Evolutionary conservation across 2,888 invertebrate genomes (phyloP), one percentile per base, ranked within the genome.

Genomic region (Eugnorisma glareosa): DNA sequence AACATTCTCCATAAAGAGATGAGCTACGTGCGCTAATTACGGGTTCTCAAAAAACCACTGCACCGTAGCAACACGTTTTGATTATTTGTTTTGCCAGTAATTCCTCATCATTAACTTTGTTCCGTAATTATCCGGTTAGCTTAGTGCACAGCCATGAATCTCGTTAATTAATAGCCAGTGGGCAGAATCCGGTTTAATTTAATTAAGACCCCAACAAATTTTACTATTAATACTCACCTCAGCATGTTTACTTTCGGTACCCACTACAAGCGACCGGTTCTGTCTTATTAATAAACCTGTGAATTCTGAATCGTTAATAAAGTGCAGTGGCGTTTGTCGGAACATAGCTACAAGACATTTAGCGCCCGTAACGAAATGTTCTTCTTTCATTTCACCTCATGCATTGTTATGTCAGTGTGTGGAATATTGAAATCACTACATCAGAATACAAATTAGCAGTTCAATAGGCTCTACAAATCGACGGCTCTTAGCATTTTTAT

Each of bases 121-220:
- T 81, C 70, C 71, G 73, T 82, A 78, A 79, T 84, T 87, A 76
- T 75, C 66, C 21, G 40, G 77, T 45, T 43, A 69, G 74, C 75
- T 86, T 78, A 82, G 79, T 79, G 72, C 59, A 71, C 59, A 77
- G 69, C 67, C 73, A 81, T 80, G 79, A 76, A 75, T 84, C 74
- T 87, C 51, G 75, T 83, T 89, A 89, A 89, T 88, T 87, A 85
- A 83, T 83, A 74, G 70, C 40, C 74, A 70, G 82, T 83, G 77
- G 81, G 75, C 69, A 66, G 79, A 86, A 89, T 85, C 89, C 83
- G 85, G 88, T 90, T 87, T 89, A 83, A 89, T 90, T 89, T 85
- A 89, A 91, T 90, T 89, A 90, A 88, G 84, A 81, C 74, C 45
- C 84, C 63, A 82, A 84, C 80, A 75, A 84, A 89, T 86, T 86